phyloP scores from a whole-genome alignment of 2,888 invertebrate genomes.

The Acleris cristana region DNA sequence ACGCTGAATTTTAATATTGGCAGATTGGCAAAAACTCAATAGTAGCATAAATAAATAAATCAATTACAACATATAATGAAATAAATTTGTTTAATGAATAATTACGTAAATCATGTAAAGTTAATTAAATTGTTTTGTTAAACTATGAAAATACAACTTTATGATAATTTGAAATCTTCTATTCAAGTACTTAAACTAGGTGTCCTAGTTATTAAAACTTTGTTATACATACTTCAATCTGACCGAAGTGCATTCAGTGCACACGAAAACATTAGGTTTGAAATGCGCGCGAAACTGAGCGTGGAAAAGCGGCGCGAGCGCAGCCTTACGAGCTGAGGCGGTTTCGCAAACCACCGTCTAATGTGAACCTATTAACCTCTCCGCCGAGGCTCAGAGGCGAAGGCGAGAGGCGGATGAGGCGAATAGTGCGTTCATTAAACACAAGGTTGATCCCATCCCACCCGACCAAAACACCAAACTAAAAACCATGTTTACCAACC shows the following conservation, averaged over 20 bases:
- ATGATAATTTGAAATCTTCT: background rate
- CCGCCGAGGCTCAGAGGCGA: conserved; percentile 75
- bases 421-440: conserved; percentile 78
- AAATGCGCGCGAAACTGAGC: conserved; percentile 74
- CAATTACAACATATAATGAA: background rate
- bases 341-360: conserved; percentile 83
- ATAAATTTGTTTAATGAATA: background rate
- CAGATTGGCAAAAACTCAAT: background rate
- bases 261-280: conserved; percentile 44
- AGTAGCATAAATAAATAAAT: background rate
- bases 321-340: conserved; percentile 65
- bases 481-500: conserved; percentile 62
- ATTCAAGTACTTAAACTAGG: background rate
- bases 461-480: conserved; percentile 56
- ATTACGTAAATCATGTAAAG: too few species aligned
- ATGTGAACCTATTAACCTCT: conserved; percentile 85
- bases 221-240: background rate
- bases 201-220: background rate
- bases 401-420: conserved; percentile 80
- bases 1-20: background rate
- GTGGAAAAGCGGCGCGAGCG: conserved; percentile 73
- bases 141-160: too few species aligned
- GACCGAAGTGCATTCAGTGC: conserved; percentile 4
- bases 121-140: too few species aligned
- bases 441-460: conserved; percentile 77